Percentiles rank a stretch among this genome's conserved stretches.
phyloP scores from a whole-genome alignment of 35 echinoderm and acorn worm genomes.

The Apostichopus japonicus region DNA sequence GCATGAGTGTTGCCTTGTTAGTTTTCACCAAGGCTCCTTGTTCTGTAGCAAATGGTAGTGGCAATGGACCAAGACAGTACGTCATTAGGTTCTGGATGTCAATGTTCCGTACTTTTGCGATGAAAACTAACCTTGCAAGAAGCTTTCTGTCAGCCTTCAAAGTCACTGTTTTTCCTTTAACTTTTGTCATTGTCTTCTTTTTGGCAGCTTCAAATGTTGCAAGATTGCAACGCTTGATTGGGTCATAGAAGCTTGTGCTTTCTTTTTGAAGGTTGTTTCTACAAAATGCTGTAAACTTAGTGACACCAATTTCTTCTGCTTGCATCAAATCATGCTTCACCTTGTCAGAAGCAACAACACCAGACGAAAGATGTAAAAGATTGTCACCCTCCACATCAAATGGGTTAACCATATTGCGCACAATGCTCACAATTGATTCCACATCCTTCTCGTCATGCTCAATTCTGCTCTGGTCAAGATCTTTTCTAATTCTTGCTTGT shows the following conservation, averaged over 20 bases:
- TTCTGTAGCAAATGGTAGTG: conserved; percentile 42
- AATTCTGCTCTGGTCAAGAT: conserved; percentile 1
- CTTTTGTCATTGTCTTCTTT: conserved; percentile 4
- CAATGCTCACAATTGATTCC: conserved; percentile 14
- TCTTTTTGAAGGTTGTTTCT: conserved; percentile 19
- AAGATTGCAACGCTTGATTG: conserved; percentile 25
- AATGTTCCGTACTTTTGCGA: conserved; percentile 58
- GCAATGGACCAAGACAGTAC: conserved; percentile 61
- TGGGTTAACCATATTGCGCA: conserved; percentile 53
- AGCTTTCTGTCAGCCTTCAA: conserved; percentile 58
- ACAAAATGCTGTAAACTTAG: conserved; percentile 22
- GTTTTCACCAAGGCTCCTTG: conserved; percentile 79
- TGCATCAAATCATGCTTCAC: conserved; percentile 21
- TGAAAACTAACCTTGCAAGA: conserved; percentile 65
- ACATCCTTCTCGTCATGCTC: conserved; percentile 51
- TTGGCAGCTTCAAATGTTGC: conserved; percentile 46
- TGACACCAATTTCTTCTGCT: conserved; percentile 24
- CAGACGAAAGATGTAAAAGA: conserved; percentile 44
- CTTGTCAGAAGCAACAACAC: not conserved
- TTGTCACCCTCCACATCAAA: not conserved
- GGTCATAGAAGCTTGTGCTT: not conserved
- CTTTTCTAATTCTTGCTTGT: not conserved
- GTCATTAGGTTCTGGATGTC: conserved; percentile 67
- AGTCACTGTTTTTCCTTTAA: conserved; percentile 46
- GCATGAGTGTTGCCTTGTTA: conserved; percentile 68